Base-by-base conservation (phyloP, 2,888 invertebrate species). In the Heliconius ethilla region DNA sequence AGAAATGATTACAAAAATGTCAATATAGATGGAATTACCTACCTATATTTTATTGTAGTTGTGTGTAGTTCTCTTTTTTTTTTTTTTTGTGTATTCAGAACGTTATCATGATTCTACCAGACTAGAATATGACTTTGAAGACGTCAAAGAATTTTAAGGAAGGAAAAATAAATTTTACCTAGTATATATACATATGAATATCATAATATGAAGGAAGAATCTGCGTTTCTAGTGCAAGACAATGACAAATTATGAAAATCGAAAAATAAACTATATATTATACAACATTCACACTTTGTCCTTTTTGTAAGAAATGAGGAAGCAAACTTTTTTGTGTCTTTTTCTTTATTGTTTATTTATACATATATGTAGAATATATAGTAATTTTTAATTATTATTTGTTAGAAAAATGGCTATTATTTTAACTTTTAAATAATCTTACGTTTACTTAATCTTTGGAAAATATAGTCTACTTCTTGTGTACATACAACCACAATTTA, bases 401-500 rank as follows among this genome's bases (percentile, higher is more conserved):
- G 25, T 25, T 69, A 69, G 25, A 69, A 69, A 59, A 59, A 59
- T 59, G 59, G 1, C 9, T 10, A n/a, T 59, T 59, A 59, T n/a
- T 59, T n/a, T 59, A 59, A 59, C n/a, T 59, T 59, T 10, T n/a
- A 59, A 22, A 59, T 1, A 59, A n/a, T 59, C 59, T n/a, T 10
- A 59, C n/a, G 9, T 51, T 51, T 51, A 51, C 6, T 51, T n/a
- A 59, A 59, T 59, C 59, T n/a, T 59, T 59, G 59, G n/a, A 9
- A 59, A 59, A 59, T 55, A 55, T 59, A n/a, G 59, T 67, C 11
- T n/a, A 40, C 40, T 67, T 67, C 37, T 13, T n/a, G 5, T 67
- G 40, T 69, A 69, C 40, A 69, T 40, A 69, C 69, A 69, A 69
- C 69, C 69, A 45, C 40, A 40, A 40, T 13, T 27, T 69, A 15